phyloP scores from a whole-genome alignment of 2,888 invertebrate species.

The Priocnemis perturbator region DNA sequence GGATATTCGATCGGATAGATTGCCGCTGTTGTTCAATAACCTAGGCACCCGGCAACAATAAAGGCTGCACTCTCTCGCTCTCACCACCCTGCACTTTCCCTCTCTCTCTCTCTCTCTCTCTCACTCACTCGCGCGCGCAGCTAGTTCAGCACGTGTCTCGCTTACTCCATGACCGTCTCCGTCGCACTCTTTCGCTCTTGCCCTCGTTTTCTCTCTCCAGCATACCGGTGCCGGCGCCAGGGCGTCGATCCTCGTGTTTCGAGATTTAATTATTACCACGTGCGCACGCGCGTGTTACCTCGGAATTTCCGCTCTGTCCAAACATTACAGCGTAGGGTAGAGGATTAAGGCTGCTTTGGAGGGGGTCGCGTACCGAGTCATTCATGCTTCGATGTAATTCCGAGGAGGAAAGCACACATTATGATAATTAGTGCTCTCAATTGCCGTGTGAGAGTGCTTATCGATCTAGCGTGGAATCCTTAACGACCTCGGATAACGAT shows the following conservation, averaged over 20 bases:
- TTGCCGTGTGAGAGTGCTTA: too few species aligned
- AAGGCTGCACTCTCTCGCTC: conserved; percentile 37
- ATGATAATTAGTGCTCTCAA: too few species aligned
- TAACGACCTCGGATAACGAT: too few species aligned
- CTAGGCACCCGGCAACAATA: conserved; percentile 47
- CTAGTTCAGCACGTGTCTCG: background rate
- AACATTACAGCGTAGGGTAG: too few species aligned
- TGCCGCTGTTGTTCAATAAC: conserved; percentile 62
- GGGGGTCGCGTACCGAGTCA: too few species aligned
- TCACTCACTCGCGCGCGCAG: background rate
- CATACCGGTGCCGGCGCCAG: background rate
- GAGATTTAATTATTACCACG: conserved; percentile 34
- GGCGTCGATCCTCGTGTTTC: conserved; percentile 5
- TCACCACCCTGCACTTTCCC: background rate
- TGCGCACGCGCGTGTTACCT: background rate
- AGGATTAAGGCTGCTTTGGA: too few species aligned
- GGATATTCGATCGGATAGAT: conserved; percentile 68
- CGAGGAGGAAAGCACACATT: too few species aligned
- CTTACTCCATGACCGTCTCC: background rate
- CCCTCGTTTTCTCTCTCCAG: background rate
- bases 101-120: conserved; percentile 19
- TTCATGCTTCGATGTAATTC: too few species aligned
- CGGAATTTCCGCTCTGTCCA: conserved; percentile 4
- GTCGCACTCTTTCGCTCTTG: background rate
- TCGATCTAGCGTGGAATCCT: too few species aligned